Evolutionary conservation across 2,113 vertebrate species (phyloP).

Genomic region (Pteronura brasiliensis): DNA sequence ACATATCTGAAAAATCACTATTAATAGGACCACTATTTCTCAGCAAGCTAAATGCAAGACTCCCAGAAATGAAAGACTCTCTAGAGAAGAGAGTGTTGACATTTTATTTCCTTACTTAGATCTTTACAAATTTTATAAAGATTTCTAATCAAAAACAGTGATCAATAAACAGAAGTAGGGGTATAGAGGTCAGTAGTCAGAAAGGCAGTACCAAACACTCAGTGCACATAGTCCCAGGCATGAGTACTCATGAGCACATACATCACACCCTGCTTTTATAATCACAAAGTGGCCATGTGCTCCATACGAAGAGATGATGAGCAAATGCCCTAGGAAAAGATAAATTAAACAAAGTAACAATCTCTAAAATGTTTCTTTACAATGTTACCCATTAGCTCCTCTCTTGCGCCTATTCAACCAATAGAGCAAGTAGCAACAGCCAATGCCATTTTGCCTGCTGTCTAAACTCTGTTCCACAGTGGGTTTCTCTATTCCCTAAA

Average conservation of each 20-base stretch:
- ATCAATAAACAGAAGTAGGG: not conserved
- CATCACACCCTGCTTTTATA: not conserved
- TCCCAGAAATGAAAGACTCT: conserved; percentile 22
- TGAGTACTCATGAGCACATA: not conserved
- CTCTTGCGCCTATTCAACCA: not conserved
- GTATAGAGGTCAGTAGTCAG: not conserved
- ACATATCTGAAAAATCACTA: conserved; percentile 31
- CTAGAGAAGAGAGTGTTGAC: not conserved
- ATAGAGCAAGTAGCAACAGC: not conserved
- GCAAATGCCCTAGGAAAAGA: not conserved
- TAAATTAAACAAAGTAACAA: not conserved
- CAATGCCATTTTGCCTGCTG: not conserved
- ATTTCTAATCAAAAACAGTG: not conserved
- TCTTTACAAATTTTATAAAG: not conserved
- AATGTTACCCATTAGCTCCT: not conserved
- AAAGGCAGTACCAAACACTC: not conserved
- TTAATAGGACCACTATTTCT: conserved; percentile 31
- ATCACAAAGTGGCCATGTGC: not conserved
- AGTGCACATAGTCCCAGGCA: not conserved
- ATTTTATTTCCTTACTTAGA: not conserved
- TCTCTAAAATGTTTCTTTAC: not conserved
- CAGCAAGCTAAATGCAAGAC: conserved; percentile 17
- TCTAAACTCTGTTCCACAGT: not conserved
- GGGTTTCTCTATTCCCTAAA: not conserved
- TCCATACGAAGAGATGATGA: not conserved